phyloP scores from a whole-genome alignment of 2,113 vertebrate species.

The Globicephala melas region DNA sequence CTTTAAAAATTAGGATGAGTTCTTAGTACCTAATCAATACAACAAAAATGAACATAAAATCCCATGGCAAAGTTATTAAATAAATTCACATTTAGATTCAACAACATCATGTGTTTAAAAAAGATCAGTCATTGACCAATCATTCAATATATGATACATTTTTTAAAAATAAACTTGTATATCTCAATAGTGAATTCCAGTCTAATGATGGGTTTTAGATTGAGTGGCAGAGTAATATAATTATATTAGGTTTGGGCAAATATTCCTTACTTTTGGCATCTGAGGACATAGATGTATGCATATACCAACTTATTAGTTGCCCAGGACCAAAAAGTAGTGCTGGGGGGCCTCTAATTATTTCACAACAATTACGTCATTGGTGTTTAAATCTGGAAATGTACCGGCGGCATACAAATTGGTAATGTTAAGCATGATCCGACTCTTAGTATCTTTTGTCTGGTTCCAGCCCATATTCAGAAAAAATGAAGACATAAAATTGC shows the following conservation, averaged over 20 bases:
- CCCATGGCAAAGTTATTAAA: not conserved
- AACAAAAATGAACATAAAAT: not conserved
- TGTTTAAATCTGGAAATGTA: not conserved
- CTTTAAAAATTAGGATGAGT: not conserved
- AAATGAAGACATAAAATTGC: constrained; percentile 55
- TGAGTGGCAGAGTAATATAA: not conserved
- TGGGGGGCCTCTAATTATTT: not conserved
- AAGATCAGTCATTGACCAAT: not conserved
- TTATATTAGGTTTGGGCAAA: not conserved
- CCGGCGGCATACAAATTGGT: not conserved
- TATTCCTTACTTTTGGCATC: not conserved
- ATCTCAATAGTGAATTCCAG: not conserved
- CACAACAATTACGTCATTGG: not conserved
- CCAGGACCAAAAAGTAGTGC: not conserved
- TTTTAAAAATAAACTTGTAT: not conserved
- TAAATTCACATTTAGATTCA: not conserved
- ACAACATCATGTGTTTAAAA: not conserved
- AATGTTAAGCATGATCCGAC: not conserved
- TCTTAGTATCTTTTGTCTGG: not conserved
- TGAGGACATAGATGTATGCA: not conserved
- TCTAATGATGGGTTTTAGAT: not conserved
- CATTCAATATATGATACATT: not conserved
- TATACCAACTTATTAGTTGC: not conserved
- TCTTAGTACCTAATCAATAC: not conserved
- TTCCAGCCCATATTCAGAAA: constrained; percentile 32